Evolutionary conservation across 2,888 invertebrate species (phyloP).

Genomic region (Chrysotoxum bicinctum): DNA sequence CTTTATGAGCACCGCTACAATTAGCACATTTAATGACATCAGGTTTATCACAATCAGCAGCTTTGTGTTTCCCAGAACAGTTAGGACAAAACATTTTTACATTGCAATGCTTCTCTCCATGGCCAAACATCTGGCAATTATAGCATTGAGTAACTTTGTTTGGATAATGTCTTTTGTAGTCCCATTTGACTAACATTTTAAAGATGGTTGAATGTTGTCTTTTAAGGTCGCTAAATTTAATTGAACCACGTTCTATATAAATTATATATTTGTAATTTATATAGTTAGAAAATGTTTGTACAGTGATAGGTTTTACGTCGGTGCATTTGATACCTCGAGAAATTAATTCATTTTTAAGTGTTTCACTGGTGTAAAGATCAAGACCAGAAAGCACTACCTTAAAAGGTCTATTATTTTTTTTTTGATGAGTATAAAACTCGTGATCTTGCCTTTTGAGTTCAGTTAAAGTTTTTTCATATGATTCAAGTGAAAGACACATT

Average conservation of each 20-base stretch:
- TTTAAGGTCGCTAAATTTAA: neutral
- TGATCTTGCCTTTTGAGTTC: no score
- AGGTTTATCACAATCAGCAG: neutral
- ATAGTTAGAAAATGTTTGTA: no score
- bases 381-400: no score
- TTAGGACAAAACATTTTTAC: neutral
- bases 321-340: no score
- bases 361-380: no score
- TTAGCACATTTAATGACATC: neutral
- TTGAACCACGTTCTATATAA: neutral
- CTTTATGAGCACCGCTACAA: neutral
- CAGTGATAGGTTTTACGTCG: no score
- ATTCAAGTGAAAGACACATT: no score
- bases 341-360: no score
- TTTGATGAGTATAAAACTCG: no score
- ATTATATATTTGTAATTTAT: no score
- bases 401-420: no score
- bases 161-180: constrained; percentile 1
- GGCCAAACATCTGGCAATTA: neutral
- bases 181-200: constrained; percentile 3
- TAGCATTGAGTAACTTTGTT: neutral
- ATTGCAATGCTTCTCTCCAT: neutral
- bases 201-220: constrained; percentile 12
- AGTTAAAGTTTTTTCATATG: no score
- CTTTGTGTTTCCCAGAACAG: neutral